Conservation (phyloP, 23 tunicate species). For the Aplidium turbinatum region DNA sequence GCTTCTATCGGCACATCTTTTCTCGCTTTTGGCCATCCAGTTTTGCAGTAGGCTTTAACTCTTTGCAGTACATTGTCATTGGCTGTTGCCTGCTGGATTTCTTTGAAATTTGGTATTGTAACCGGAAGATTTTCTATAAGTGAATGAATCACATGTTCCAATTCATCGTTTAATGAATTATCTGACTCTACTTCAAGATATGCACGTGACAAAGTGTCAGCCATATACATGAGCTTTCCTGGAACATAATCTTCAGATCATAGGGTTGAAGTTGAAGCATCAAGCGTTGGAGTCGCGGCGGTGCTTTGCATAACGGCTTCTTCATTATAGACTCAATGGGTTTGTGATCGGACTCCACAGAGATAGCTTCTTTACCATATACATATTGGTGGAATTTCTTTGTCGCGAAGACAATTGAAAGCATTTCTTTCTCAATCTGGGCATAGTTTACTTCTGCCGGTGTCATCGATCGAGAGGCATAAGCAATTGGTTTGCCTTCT, state of each 20-base stretch:
- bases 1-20: conserved; percentile 19
- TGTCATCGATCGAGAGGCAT: conserved; percentile 27
- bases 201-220: conserved; percentile 55
- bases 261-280: conserved; percentile 52
- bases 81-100: conserved; percentile 28
- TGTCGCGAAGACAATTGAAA: conserved; percentile 27
- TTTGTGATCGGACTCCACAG: conserved; percentile 54
- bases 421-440: conserved; percentile 41
- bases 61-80: conserved; percentile 19
- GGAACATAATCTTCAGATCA: conserved; percentile 34
- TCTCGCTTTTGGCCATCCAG: conserved; percentile 39
- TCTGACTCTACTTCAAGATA: neutral
- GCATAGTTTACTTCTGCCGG: conserved; percentile 36
- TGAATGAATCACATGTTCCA: conserved; percentile 16
- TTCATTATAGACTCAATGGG: conserved; percentile 38
- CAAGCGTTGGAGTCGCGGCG: conserved; percentile 44
- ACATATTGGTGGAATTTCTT: conserved; percentile 34
- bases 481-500: conserved; percentile 35
- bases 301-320: conserved; percentile 38
- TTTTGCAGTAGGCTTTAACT: conserved; percentile 8
- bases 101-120: conserved; percentile 6
- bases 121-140: conserved; percentile 13
- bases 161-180: conserved; percentile 14
- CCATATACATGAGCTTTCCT: conserved; percentile 36
- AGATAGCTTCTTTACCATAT: conserved; percentile 3